phyloP scores from a whole-genome alignment of 64 coral and sea anemone species.

The Actinia equina region DNA sequence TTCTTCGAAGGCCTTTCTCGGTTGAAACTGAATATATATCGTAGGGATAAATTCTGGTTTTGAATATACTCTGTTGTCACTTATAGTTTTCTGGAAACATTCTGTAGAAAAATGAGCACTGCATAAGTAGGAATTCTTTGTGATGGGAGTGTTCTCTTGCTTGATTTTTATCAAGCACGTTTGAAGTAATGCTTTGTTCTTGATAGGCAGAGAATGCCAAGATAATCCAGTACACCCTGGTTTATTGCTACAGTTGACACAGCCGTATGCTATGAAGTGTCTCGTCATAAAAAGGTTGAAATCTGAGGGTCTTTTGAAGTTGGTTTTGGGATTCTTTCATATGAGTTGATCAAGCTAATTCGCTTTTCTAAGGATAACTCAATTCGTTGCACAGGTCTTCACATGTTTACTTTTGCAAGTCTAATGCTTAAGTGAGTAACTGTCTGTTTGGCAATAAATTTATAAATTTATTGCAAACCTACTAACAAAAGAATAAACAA shows the following conservation, averaged over 20 bases:
- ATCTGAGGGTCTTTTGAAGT: too few relatives aligned
- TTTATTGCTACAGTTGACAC: slow-evolving; percentile 38
- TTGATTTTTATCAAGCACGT: neutral
- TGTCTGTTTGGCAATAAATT: too few relatives aligned
- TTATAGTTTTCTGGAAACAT: neutral
- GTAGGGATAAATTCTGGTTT: neutral
- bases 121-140: slow-evolving; percentile 31
- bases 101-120: slow-evolving; percentile 12
- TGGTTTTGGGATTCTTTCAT: too few relatives aligned
- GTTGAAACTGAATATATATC: neutral
- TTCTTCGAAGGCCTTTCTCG: neutral
- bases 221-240: neutral
- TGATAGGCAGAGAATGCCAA: slow-evolving; percentile 14
- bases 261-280: slow-evolving; percentile 27
- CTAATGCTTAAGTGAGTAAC: too few relatives aligned
- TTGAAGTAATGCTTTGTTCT: neutral
- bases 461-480: too few relatives aligned
- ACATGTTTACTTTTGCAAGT: too few relatives aligned
- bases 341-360: too few relatives aligned
- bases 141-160: neutral
- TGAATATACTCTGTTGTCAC: neutral
- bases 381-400: too few relatives aligned
- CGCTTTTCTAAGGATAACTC: too few relatives aligned
- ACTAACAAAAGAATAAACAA: too few relatives aligned
- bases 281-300: neutral